These are phyloP conservation scores for Mythimna vitellina DNA, from an alignment of 2,888 invertebrate species.

Conservation along the genomic window DNA sequence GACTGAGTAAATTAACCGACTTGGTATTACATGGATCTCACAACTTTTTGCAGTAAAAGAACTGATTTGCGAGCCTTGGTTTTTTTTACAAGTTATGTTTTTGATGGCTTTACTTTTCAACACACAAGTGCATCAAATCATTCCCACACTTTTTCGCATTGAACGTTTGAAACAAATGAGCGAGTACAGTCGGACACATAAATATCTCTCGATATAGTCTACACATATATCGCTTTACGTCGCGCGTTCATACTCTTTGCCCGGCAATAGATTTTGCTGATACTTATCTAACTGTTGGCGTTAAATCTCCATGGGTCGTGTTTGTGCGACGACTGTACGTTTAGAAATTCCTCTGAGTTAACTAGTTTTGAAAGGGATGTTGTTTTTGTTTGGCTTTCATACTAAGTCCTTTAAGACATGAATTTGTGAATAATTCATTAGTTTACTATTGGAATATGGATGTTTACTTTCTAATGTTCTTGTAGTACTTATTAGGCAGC, in stretches of 20 bases:
- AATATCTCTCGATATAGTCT: constrained; percentile 68
- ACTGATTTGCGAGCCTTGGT: no score
- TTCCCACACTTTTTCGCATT: constrained; percentile 53
- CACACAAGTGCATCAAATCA: not conserved
- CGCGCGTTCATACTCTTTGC: constrained; percentile 74
- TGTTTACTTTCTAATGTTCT: no score
- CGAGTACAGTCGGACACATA: constrained; percentile 66
- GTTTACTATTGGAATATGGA: no score
- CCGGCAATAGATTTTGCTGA: constrained; percentile 79
- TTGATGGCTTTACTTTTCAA: no score
- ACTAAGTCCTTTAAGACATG: no score
- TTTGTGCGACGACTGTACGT: constrained; percentile 76
- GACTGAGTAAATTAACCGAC: no score
- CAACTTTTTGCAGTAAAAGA: no score
- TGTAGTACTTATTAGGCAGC: no score
- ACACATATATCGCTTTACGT: constrained; percentile 69
- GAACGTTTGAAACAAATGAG: constrained; percentile 59
- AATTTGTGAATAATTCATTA: no score
- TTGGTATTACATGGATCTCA: no score
- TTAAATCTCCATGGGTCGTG: constrained; percentile 76
- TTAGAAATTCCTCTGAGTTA: constrained; percentile 56
- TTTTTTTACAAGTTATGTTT: no score
- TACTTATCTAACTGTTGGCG: constrained; percentile 78
- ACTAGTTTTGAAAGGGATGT: constrained; percentile 35
- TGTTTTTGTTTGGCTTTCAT: not conserved